A percentile compares a stretch with the other conserved stretches of the same genome.
phyloP scores from a whole-genome alignment of 2,888 invertebrate species.

The Lycocerus yunnanus region DNA sequence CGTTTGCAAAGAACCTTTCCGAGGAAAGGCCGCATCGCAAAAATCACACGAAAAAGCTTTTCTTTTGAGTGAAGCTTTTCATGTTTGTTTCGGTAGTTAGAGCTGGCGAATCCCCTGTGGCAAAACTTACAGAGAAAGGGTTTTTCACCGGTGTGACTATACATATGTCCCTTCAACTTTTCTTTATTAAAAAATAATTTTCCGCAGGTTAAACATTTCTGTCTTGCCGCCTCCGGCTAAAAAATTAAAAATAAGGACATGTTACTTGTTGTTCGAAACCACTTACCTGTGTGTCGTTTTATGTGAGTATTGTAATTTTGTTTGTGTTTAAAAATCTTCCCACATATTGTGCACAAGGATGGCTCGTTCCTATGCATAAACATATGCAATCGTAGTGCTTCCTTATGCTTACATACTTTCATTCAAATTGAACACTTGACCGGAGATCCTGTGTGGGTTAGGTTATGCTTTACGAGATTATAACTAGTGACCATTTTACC shows the following conservation, averaged over 20 bases:
- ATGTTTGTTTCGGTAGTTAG: conserved; percentile 20
- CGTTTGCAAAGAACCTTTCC: conserved; percentile 18
- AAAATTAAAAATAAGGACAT: neutral
- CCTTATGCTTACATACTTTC: neutral
- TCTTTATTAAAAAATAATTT: neutral
- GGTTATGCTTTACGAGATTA: neutral
- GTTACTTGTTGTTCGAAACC: neutral
- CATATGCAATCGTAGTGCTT: neutral
- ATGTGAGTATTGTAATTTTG: neutral
- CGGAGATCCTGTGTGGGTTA: neutral
- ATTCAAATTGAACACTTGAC: neutral
- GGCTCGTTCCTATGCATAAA: neutral
- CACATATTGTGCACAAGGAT: neutral
- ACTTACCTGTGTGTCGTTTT: neutral
- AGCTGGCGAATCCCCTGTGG: conserved; percentile 20
- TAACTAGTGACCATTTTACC: neutral
- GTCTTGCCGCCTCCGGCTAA: neutral
- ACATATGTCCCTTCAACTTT: conserved; percentile 6
- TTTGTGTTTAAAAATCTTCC: neutral
- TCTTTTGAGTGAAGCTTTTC: conserved; percentile 23
- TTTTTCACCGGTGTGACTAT: conserved; percentile 22
- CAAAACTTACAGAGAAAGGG: conserved; percentile 21
- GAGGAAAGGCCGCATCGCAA: conserved; percentile 19
- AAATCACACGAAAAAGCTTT: conserved; percentile 21
- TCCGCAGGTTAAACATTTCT: neutral